These are phyloP conservation scores for Neocrepidodera transversa DNA, from an alignment of 2,888 invertebrate genomes.

Conservation along the genomic window DNA sequence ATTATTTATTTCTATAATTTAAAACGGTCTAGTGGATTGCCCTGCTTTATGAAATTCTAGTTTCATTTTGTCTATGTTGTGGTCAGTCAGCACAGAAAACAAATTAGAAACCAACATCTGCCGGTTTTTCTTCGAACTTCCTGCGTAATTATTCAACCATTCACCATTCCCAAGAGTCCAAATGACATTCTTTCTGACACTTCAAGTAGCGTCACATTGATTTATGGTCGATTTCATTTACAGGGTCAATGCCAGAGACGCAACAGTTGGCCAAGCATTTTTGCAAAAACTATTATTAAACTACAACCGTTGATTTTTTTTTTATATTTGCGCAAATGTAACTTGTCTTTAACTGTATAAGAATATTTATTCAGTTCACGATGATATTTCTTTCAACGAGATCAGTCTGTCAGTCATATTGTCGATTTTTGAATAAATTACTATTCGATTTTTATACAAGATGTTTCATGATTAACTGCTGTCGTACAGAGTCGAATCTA, in stretches of 20 bases:
- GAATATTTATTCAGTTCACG: neutral
- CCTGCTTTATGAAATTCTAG: too few species aligned
- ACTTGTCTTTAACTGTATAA: conserved; percentile 6
- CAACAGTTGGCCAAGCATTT: conserved; percentile 17
- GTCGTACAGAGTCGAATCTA: too few species aligned
- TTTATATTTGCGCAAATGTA: conserved; percentile 1
- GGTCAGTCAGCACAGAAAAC: too few species aligned
- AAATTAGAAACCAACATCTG: conserved; percentile 1
- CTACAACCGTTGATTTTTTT: conserved; percentile 15
- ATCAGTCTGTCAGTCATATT: conserved; percentile 12
- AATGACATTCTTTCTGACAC: conserved; percentile 22
- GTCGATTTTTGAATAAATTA: neutral
- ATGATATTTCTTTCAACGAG: conserved; percentile 1
- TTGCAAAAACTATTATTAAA: conserved; percentile 1
- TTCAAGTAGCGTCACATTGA: conserved; percentile 22
- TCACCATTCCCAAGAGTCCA: conserved; percentile 11
- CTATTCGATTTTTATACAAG: too few species aligned
- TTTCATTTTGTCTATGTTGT: too few species aligned
- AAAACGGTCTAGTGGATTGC: too few species aligned
- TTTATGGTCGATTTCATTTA: conserved; percentile 20
- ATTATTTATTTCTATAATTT: too few species aligned
- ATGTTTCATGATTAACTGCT: too few species aligned
- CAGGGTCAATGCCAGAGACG: conserved; percentile 10
- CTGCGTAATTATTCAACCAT: conserved; percentile 15
- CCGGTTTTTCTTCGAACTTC: conserved; percentile 4